Base-by-base conservation (phyloP, 2,888 invertebrate species). In the Liposcelis brunnea region DNA sequence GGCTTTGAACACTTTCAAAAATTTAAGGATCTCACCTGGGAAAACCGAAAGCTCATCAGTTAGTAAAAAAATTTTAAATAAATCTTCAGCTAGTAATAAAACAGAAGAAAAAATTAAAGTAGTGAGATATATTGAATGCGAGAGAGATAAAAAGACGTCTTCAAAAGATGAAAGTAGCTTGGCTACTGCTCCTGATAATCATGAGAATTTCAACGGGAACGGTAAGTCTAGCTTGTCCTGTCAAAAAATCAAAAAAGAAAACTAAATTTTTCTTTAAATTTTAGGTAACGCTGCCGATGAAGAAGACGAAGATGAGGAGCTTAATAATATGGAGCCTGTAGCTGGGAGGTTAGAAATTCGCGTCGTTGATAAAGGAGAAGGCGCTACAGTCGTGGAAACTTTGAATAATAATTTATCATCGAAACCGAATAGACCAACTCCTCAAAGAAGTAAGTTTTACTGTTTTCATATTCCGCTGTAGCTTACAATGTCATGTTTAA, bases 341-440 rank as follows among this genome's bases (percentile, higher is more conserved):
- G 84, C 83, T 47, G 82, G 82, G 37, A 74, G 84, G 40, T 68
- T 87, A 43, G 86, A 87, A 67, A 87, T 87, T 45, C 72, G 86
- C 44, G 83, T 87, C 45, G 36, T 58, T 19, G 58, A 59, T 34
- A 49, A 56, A 35, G 54, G 53, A 14, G 52, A 53, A 36, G 54
- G 26, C 26, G 26, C 26, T 26, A 8, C 26, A 6, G 26, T 26
- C 8, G 26, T 52, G 40, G 50, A 47, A 3, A 43, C 46, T 14
- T 35, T 31, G 36, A 42, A 44, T 15, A 47, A 43, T 21, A 51
- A 50, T 38, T 51, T 31, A 16, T 21, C 31, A 7, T 42, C 48
- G 12, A 42, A 47, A 16, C 40, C 42, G 14, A 26, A 26, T 26
- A 36, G 34, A 32, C 44, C 33, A 11, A 46, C 46, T 11, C 36